phyloP scores from a whole-genome alignment of 1,140 invertebrate species.

The Mesaphorura yosii region DNA sequence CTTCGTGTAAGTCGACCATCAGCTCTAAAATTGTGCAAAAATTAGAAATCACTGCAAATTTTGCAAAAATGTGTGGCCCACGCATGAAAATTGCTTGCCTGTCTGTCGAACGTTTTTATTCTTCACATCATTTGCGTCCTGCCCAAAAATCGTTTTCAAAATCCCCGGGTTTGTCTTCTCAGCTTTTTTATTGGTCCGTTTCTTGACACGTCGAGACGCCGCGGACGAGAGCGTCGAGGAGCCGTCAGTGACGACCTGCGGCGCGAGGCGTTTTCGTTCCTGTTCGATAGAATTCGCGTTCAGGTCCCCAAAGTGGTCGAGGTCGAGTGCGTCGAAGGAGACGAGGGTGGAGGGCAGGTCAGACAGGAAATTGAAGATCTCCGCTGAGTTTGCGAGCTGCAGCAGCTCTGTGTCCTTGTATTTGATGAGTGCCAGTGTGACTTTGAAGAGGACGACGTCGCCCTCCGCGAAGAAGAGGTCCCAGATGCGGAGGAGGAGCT shows the following conservation, averaged over 20 bases:
- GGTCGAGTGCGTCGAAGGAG: slow-evolving; percentile 55
- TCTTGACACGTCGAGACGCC: slow-evolving; percentile 66
- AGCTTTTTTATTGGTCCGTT: slow-evolving; percentile 34
- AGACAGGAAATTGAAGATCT: slow-evolving; percentile 92
- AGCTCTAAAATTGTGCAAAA: slow-evolving; percentile 50
- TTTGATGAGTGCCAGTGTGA: slow-evolving; percentile 88
- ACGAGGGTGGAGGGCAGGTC: slow-evolving; percentile 86
- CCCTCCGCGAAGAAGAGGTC: slow-evolving; percentile 94
- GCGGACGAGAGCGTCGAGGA: slow-evolving; percentile 13
- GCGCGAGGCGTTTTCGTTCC: slow-evolving; percentile 15
- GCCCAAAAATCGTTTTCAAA: slow-evolving; percentile 52
- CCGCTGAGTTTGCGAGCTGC: slow-evolving; percentile 77
- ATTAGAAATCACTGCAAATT: slow-evolving; percentile 9
- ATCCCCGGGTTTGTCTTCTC: slow-evolving; percentile 18
- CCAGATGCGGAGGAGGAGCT: slow-evolving; percentile 89
- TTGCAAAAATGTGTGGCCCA: neutral
- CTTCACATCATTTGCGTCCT: slow-evolving; percentile 68
- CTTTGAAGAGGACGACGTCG: slow-evolving; percentile 89
- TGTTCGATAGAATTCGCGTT: slow-evolving; percentile 21
- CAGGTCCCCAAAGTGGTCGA: slow-evolving; percentile 18
- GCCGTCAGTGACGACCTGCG: slow-evolving; percentile 15
- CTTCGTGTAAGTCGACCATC: slow-evolving; percentile 88
- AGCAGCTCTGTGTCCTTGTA: slow-evolving; percentile 73
- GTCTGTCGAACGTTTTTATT: slow-evolving; percentile 96
- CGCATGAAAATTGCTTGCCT: slow-evolving; percentile 42